Base-by-base conservation (phyloP, 2,797 vertebrate genomes). In the Lindbergichthys nudifrons region DNA sequence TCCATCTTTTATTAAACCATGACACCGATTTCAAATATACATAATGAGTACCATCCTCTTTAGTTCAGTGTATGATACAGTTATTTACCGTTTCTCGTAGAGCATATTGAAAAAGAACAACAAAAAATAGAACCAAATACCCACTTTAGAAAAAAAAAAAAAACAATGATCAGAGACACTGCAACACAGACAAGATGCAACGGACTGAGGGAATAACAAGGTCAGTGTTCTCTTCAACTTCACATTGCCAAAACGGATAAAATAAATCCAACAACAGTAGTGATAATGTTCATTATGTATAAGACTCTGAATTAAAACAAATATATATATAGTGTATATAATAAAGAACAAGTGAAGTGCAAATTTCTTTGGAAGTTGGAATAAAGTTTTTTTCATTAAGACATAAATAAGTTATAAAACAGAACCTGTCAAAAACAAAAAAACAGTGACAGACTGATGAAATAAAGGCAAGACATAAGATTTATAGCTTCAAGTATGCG, bases 351-450 rank as follows among this genome's bases (percentile, higher is more conserved):
- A 95, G 80, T 96, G 94, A 94, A 97, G 97, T 98, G 97, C 97
- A 98, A 98, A 96, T 96, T 96, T 98, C 97, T 98, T 98, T 98
- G 98, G 97, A 98, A 94, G 93, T 96, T 94, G 94, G 94, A 96
- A 96, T 95, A 95, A 96, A 96, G 96, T 96, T 91, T 82, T 71
- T 75, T 89, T 88, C 82, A 90, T 96, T 93, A 93, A 94, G 88
- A 95, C 92, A 95, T 94, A 94, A 95, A 95, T 95, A 95, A 92
- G 87, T 92, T 93, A 94, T 93, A 94, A 95, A 93, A 95, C 87
- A 87, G 80, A 93, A 88, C 78, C 93, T 94, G 93, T 95, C 94
- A 87, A 91, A 91, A 94, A 92, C 75, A 88, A 87, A 85, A 30
- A 81, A 82, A 12, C 73, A 74, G 54, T 85, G 53, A 85, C 54